phyloP scores from a whole-genome alignment of 2,113 vertebrate species.

The Eudyptes chrysolophus region DNA sequence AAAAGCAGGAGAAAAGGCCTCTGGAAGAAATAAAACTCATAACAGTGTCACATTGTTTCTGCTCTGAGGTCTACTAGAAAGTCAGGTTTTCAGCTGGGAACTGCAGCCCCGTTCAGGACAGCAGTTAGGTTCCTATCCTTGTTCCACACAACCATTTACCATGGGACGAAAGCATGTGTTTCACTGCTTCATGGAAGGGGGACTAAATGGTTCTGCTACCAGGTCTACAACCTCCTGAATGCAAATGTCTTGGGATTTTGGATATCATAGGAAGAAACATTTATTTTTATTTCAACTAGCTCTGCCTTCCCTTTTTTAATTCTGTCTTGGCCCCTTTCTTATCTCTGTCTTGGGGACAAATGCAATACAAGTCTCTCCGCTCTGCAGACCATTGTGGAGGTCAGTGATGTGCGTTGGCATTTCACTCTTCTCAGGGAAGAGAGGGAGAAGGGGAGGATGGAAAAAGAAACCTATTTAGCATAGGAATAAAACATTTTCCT shows the following conservation, averaged over 20 bases:
- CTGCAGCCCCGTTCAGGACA: accelerated
- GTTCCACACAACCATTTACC: not conserved
- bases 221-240: not conserved
- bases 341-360: not conserved
- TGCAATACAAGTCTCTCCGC: accelerated
- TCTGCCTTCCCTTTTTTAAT: not conserved
- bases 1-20: not conserved
- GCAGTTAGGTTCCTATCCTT: not conserved
- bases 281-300: not conserved
- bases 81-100: not conserved
- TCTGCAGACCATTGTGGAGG: not conserved
- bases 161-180: not conserved
- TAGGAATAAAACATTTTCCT: not conserved
- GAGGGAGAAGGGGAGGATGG: not conserved
- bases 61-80: not conserved
- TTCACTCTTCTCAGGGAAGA: not conserved
- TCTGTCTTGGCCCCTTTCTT: not conserved
- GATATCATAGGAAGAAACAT: not conserved
- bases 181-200: not conserved
- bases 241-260: not conserved
- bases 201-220: not conserved
- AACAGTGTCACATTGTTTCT: not conserved
- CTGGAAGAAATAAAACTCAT: not conserved
- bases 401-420: accelerated
- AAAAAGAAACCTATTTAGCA: not conserved